Evolutionary conservation across 1,140 invertebrate species (phyloP), one percentile per base, ranked within the genome.

Genomic region (Pantala flavescens): DNA sequence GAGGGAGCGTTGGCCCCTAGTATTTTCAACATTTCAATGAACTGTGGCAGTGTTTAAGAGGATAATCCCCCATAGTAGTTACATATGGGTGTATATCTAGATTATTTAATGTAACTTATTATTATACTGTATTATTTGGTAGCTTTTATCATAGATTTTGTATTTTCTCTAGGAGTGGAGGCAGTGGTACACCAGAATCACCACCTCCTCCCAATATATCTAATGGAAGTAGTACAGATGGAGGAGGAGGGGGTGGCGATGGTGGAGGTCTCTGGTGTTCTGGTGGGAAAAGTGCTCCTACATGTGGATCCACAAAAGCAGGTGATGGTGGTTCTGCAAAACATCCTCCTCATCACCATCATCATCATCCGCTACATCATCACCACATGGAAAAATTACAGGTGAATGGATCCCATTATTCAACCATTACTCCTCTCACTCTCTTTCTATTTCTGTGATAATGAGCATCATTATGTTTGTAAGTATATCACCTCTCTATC

Each of bases 351-450:
- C 16, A 16, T 21, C 49, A 63, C 12, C 49, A 63, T 63, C 49
- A 63, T 21, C 49, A 63, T 21, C 49, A 63, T 21, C n/a, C 49
- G 49, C 12, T 63, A 12, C 49, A 63, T 63, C 49, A 63, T 21
- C 49, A 63, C 49, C 49, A 63, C 12, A 63, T 63, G 49, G 49
- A 63, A 63, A 63, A 63, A 21, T 63, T 63, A 63, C 49, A 63
- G 49, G 49, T 63, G 49, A 63, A 63, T 1, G 28, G 28, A 36
- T 36, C 2, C 28, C n/a, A n/a, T n/a, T n/a, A n/a, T n/a, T n/a
- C n/a, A n/a, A n/a, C n/a, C n/a, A n/a, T n/a, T n/a, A n/a, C n/a
- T n/a, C n/a, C n/a, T n/a, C n/a, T n/a, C n/a, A n/a, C n/a, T n/a
- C n/a, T n/a, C n/a, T n/a, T n/a, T n/a, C n/a, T n/a, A n/a, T n/a